phyloP scores from a whole-genome alignment of 2,888 invertebrate genomes.

The Apamea monoglypha region DNA sequence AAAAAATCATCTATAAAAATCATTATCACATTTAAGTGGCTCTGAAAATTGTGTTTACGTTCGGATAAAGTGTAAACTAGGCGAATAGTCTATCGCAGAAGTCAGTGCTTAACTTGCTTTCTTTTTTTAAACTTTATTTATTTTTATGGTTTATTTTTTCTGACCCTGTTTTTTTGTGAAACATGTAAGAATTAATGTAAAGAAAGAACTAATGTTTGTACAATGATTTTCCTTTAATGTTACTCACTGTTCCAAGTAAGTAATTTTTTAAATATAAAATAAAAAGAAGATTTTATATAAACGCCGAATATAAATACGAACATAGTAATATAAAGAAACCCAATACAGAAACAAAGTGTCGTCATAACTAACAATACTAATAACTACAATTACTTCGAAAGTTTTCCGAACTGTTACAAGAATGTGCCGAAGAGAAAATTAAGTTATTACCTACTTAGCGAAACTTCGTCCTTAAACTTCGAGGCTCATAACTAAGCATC shows the following conservation, averaged over 20 bases:
- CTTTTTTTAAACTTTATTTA: neutral
- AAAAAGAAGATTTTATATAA: too few species aligned
- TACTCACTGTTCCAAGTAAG: neutral
- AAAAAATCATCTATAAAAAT: too few species aligned
- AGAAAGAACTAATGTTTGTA: too few species aligned
- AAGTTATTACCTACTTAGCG: conserved; percentile 46
- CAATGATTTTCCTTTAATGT: too few species aligned
- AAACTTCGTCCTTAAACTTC: conserved; percentile 42
- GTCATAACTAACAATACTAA: conserved; percentile 6
- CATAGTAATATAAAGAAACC: neutral
- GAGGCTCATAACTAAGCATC: conserved; percentile 50
- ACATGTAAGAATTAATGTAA: neutral
- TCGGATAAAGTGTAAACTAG: neutral
- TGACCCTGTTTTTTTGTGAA: neutral
- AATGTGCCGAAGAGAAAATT: conserved; percentile 44
- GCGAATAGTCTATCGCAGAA: neutral
- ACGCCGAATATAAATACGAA: neutral
- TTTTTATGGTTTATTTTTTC: neutral
- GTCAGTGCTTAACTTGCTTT: neutral
- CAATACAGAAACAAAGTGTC: conserved; percentile 4
- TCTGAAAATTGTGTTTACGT: neutral
- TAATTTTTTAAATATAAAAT: neutral
- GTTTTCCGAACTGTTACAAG: conserved; percentile 45
- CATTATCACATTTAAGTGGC: neutral
- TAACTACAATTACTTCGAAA: conserved; percentile 31